Conservation (phyloP, 2,113 vertebrate genomes). For the Aegithalos caudatus region DNA sequence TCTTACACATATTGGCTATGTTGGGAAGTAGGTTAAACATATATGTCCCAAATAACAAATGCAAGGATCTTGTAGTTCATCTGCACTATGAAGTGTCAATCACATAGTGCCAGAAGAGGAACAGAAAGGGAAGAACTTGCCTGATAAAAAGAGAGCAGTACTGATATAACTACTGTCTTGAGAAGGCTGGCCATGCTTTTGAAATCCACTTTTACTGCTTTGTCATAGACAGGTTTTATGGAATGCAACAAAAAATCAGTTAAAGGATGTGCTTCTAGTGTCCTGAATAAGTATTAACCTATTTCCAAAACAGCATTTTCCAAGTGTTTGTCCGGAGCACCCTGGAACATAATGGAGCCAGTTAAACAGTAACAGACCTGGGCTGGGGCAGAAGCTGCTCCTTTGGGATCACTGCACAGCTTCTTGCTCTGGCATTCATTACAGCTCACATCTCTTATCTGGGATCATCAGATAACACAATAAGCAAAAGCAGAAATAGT, state of each 20-base stretch:
- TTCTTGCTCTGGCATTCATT: neutral
- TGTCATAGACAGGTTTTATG: neutral
- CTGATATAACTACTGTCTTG: neutral
- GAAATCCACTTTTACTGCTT: neutral
- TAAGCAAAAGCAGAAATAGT: neutral
- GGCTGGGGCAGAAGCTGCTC: neutral
- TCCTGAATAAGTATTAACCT: neutral
- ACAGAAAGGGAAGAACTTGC: neutral
- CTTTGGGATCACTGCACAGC: neutral
- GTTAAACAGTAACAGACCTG: neutral
- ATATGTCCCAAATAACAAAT: neutral
- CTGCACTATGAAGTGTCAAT: accelerated
- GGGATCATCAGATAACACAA: neutral
- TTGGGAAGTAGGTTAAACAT: neutral
- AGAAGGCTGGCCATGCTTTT: neutral
- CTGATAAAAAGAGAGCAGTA: neutral
- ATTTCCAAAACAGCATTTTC: neutral
- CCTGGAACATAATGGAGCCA: neutral
- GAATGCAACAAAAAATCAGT: neutral
- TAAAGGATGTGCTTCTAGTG: neutral
- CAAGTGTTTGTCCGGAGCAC: neutral
- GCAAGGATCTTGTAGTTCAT: neutral
- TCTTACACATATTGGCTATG: neutral
- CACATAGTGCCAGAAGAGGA: neutral
- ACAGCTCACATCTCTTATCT: neutral